Conservation (phyloP, 2,888 invertebrate genomes). For the Acanthosepion esculentum region DNA sequence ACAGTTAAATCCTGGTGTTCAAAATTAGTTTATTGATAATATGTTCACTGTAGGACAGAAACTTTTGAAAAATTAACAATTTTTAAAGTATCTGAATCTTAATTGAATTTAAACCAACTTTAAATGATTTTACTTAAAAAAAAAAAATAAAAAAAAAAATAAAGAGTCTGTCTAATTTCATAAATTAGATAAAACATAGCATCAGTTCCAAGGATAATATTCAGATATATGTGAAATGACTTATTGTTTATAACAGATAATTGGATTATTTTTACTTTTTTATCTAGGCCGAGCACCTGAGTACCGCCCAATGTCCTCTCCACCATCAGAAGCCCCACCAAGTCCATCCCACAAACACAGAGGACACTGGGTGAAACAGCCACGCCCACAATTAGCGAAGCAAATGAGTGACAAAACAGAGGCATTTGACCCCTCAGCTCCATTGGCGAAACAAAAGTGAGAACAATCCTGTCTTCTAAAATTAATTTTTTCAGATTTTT, state of each 20-base stretch:
- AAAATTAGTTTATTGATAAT: no score
- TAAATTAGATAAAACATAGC: not conserved
- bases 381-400: slow-evolving; percentile 42
- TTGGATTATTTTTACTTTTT: not conserved
- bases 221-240: not conserved
- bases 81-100: no score
- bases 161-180: not conserved
- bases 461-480: slow-evolving; percentile 69
- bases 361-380: slow-evolving; percentile 47
- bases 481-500: slow-evolving; percentile 81
- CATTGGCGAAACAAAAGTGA: slow-evolving; percentile 91
- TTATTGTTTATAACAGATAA: not conserved
- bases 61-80: no score
- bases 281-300: slow-evolving; percentile 45
- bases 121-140: not conserved
- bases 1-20: no score
- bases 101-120: not conserved
- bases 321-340: slow-evolving; percentile 46
- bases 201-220: not conserved
- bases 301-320: slow-evolving; percentile 47
- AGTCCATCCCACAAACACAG: slow-evolving; percentile 48
- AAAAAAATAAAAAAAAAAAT: not conserved
- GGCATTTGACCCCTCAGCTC: slow-evolving; percentile 84
- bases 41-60: no score
- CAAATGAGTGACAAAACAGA: slow-evolving; percentile 52